Percentiles rank a stretch among this genome's conserved stretches.
Evolutionary conservation across 2,113 vertebrate species (phyloP).

Genomic region (Strix uralensis): DNA sequence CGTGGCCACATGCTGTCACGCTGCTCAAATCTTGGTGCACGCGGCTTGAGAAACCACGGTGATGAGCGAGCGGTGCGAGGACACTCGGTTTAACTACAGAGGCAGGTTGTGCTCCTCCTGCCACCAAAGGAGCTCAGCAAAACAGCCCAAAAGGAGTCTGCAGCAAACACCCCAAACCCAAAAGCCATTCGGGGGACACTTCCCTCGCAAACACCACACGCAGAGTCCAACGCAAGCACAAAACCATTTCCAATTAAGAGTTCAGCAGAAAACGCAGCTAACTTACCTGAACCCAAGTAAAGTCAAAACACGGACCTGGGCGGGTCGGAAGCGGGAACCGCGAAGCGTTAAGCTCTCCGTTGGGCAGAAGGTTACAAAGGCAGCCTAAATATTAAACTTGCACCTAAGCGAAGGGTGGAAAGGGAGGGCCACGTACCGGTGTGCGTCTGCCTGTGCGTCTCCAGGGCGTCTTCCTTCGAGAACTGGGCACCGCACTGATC

Average conservation of each 20-base stretch:
- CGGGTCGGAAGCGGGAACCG: background rate
- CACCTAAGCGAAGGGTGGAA: fast-evolving
- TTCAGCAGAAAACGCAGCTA: fast-evolving
- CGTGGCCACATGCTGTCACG: fast-evolving
- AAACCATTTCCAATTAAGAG: fast-evolving
- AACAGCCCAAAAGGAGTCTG: fast-evolving
- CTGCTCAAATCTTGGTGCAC: fast-evolving
- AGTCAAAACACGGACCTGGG: background rate
- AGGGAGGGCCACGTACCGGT: conserved; percentile 78
- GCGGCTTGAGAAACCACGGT: background rate
- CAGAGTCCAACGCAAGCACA: fast-evolving
- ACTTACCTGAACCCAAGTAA: background rate
- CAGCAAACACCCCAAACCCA: background rate
- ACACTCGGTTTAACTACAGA: background rate
- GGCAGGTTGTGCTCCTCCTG: background rate
- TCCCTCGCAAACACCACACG: fast-evolving
- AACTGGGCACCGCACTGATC: conserved; percentile 98
- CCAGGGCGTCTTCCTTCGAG: conserved; percentile 94
- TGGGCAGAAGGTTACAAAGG: background rate
- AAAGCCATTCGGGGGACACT: fast-evolving
- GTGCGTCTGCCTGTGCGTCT: conserved; percentile 93
- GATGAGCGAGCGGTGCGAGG: fast-evolving
- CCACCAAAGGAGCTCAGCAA: background rate
- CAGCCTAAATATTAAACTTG: background rate
- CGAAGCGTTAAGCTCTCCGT: background rate